A percentile compares a stretch with the other conserved stretches of the same genome.
phyloP scores from a whole-genome alignment of 2,113 vertebrate species.

The Smithornis capensis region DNA sequence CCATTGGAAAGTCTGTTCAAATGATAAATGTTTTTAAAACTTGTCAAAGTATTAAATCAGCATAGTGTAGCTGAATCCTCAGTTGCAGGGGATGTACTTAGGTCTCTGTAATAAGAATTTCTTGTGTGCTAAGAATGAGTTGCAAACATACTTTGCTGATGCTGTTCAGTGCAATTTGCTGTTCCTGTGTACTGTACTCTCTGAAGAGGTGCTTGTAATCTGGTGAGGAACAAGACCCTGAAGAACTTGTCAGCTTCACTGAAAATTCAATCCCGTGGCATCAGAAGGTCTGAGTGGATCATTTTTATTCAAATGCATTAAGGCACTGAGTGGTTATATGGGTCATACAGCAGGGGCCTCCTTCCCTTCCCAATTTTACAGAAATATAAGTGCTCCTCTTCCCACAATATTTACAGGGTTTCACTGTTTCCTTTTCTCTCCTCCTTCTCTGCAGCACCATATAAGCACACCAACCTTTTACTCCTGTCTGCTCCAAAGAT shows the following conservation, averaged over 20 bases:
- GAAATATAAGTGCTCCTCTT: not conserved
- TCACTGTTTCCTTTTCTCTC: not conserved
- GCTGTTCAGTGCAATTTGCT: not conserved
- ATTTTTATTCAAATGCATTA: not conserved
- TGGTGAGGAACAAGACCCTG: not conserved
- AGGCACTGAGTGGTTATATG: not conserved
- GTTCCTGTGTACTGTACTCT: not conserved
- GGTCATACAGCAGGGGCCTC: not conserved
- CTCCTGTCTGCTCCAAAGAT: not conserved
- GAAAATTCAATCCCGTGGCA: not conserved
- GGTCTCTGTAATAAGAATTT: not conserved
- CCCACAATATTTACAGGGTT: not conserved
- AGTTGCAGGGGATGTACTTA: not conserved
- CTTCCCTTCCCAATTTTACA: not conserved
- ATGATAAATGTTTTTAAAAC: not conserved
- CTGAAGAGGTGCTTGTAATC: not conserved
- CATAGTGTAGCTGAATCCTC: not conserved
- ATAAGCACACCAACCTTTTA: not conserved
- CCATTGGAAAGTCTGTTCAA: not conserved
- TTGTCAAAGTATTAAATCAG: not conserved
- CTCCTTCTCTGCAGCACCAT: not conserved
- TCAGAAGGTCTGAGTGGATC: not conserved
- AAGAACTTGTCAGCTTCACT: not conserved
- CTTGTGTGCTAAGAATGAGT: rapidly evolving
- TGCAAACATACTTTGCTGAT: not conserved